These are phyloP conservation scores for Ataeniobius toweri DNA, from an alignment of 2,797 vertebrate genomes.

Conservation along the genomic window DNA sequence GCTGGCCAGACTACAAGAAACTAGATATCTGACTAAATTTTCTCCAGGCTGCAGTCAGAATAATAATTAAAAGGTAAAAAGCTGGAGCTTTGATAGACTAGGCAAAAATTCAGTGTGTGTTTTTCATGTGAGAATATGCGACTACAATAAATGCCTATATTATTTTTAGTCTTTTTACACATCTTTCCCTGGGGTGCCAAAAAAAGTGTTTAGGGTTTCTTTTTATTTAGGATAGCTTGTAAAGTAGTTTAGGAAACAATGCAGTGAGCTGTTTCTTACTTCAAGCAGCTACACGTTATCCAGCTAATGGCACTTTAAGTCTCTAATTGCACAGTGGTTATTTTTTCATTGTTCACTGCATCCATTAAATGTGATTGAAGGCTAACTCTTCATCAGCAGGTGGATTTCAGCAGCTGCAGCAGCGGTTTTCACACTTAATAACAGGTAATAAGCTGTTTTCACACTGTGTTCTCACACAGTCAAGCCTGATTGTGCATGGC, in stretches of 20 bases:
- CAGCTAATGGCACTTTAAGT: background rate
- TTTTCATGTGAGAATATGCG: background rate
- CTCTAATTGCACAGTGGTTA: background rate
- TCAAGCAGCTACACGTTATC: background rate
- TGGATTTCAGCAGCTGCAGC: background rate
- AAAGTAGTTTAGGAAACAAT: background rate
- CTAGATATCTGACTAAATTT: background rate
- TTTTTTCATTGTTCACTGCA: background rate
- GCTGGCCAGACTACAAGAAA: background rate
- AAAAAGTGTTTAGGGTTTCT: background rate
- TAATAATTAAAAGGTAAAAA: background rate
- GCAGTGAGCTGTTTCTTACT: background rate
- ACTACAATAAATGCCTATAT: background rate
- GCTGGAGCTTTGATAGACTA: background rate
- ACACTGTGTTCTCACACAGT: conserved; percentile 8
- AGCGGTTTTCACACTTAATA: background rate
- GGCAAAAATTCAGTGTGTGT: background rate
- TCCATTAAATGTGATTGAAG: background rate
- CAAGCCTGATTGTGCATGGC: conserved; percentile 2
- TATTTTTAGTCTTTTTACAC: background rate
- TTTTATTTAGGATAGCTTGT: background rate
- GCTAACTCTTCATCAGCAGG: background rate
- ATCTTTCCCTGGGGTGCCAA: background rate
- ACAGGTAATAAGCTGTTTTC: conserved; percentile 22
- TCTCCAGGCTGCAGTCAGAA: background rate